Evolutionary conservation across 2,113 vertebrate species (phyloP).

Genomic region (Chloebia gouldiae): DNA sequence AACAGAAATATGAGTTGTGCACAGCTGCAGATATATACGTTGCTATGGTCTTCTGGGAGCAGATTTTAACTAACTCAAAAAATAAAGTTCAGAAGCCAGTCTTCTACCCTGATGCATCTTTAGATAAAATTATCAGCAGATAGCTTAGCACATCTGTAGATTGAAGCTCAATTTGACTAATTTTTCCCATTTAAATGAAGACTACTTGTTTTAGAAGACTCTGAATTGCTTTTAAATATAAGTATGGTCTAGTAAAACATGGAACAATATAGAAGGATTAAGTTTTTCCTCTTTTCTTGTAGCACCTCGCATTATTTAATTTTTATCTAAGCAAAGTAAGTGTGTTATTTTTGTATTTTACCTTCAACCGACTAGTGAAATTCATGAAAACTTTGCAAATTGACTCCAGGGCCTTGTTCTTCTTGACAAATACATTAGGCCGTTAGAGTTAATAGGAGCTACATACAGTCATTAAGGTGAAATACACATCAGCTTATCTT

Average conservation of each 20-base stretch:
- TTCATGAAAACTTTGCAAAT: not conserved
- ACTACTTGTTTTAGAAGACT: not conserved
- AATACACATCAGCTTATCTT: not conserved
- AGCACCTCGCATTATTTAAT: not conserved
- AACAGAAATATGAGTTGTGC: not conserved
- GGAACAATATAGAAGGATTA: not conserved
- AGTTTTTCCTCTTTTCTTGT: not conserved
- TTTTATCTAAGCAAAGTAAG: not conserved
- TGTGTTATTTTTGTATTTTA: not conserved
- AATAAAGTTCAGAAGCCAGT: not conserved
- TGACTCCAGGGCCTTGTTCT: not conserved
- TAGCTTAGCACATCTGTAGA: not conserved
- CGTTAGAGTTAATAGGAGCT: conserved; percentile 27
- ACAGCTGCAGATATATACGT: not conserved
- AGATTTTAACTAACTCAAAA: not conserved
- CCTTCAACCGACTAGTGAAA: not conserved
- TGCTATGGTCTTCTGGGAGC: not conserved
- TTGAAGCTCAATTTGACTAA: conserved; percentile 29
- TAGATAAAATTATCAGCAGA: not conserved
- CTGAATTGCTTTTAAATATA: conserved; percentile 23
- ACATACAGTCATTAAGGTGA: not conserved
- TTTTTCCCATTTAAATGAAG: not conserved
- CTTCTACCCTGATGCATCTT: not conserved
- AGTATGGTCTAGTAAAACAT: not conserved
- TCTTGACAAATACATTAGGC: conserved; percentile 19